Conservation (phyloP, 1,140 invertebrate species). For the Drosophila lowei region DNA sequence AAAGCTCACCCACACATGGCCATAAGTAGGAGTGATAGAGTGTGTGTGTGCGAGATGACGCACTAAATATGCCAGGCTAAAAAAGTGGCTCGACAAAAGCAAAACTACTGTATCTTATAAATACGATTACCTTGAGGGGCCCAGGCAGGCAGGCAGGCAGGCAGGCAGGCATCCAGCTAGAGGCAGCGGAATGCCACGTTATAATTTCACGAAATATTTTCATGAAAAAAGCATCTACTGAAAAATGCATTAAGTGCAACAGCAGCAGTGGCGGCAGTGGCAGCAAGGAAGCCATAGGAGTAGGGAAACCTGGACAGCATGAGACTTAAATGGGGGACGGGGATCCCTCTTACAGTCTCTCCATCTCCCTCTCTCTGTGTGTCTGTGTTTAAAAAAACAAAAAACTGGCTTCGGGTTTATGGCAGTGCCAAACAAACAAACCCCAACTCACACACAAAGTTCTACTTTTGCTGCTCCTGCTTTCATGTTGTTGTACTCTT, state of each 20-base stretch:
- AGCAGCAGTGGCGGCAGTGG: slow-evolving; percentile 22
- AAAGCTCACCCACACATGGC: slow-evolving; percentile 28
- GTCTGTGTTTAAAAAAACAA: slow-evolving; percentile 53
- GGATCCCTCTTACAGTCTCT: slow-evolving; percentile 1
- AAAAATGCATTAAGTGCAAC: slow-evolving; percentile 76
- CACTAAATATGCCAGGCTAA: slow-evolving; percentile 56
- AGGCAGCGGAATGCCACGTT: slow-evolving; percentile 57
- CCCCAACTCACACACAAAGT: slow-evolving; percentile 46
- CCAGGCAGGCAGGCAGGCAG: slow-evolving; percentile 1
- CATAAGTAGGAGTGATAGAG: background rate
- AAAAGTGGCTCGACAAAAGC: slow-evolving; percentile 54
- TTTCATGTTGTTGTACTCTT: slow-evolving; percentile 41
- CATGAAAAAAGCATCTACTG: slow-evolving; percentile 74
- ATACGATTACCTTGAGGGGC: slow-evolving; percentile 56
- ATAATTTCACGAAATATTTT: slow-evolving; percentile 81
- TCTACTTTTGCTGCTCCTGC: slow-evolving; percentile 36
- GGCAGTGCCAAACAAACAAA: slow-evolving; percentile 73
- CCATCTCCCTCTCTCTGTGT: background rate
- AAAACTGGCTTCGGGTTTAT: slow-evolving; percentile 77
- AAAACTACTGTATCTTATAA: slow-evolving; percentile 74
- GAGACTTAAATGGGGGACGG: slow-evolving; percentile 30
- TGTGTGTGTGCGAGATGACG: background rate
- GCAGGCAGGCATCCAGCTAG: slow-evolving; percentile 10
- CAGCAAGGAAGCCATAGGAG: slow-evolving; percentile 51
- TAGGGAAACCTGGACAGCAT: slow-evolving; percentile 21